Base-by-base conservation (phyloP, 2,888 invertebrate species). In the Malachius bipustulatus region DNA sequence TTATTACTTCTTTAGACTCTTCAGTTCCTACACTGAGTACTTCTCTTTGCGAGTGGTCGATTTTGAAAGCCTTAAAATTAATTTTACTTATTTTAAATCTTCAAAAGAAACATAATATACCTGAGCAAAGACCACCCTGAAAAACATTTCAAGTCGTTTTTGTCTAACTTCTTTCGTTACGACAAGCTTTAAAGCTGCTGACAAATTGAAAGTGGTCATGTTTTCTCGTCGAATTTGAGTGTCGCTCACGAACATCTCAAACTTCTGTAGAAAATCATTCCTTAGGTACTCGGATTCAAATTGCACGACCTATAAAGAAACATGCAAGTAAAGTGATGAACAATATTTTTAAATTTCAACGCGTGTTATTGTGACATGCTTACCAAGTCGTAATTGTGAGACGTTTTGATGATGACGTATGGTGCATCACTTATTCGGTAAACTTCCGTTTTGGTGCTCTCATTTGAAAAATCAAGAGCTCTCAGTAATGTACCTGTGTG, bases 311-410 rank as follows among this genome's bases (percentile, higher is more conserved):
- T 67, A 47, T 16, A 49, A 49, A 36, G 27, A 26, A 31, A 30
- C 32, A 29, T 36, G 36, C 14, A 33, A 32, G 35, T 28, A 34
- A 12, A 27, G 27, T 30, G 15, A n/a, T 13, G 15, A 11, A 16
- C 16, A 19, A 35, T 26, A 16, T n/a, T 3, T 3, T 11, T n/a
- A 16, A 14, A 9, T n/a, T n/a, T n/a, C n/a, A n/a, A n/a, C 24
- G 6, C 24, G n/a, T 19, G 24, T 19, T 19, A n/a, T 8, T 19
- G 6, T 8, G 6, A 8, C 6, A 19, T 28, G 37, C 42, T 48
- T 51, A 69, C 69, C 54, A 71, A 52, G 55, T 73, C 72, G 45
- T 71, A 70, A 44, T 69, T 68, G 40, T 66, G 61, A 9, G 55
- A 50, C 16, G 65, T 57, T 40, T 63, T 60, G 19, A 73, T 40